These are phyloP conservation scores for Volucella zonaria DNA, from an alignment of 2,888 invertebrate species.

Conservation along the genomic window DNA sequence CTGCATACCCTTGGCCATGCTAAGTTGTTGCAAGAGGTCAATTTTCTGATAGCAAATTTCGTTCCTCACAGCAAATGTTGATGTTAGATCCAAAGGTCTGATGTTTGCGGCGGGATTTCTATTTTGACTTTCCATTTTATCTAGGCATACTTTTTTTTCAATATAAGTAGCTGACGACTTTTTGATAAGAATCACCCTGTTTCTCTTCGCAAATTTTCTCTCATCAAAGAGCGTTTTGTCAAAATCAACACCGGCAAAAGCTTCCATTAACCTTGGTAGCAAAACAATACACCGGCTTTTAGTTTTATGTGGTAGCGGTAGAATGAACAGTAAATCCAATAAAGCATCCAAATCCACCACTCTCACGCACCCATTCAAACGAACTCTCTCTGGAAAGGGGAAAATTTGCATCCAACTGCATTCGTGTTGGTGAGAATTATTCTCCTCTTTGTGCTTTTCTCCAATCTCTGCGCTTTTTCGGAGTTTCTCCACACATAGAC, in stretches of 20 bases:
- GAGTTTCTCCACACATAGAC: slow-evolving; percentile 28
- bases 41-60: no score
- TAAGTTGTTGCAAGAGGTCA: no score
- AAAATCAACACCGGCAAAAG: slow-evolving; percentile 27
- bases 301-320: slow-evolving; percentile 4
- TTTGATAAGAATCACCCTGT: slow-evolving; percentile 17
- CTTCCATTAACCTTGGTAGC: not conserved
- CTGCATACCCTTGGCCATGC: no score
- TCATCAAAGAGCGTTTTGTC: slow-evolving; percentile 21
- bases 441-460: slow-evolving; percentile 24
- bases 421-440: not conserved
- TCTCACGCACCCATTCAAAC: slow-evolving; percentile 9
- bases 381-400: slow-evolving; percentile 17
- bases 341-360: slow-evolving; percentile 33
- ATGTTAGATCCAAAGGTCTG: no score
- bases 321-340: no score
- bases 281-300: slow-evolving; percentile 52
- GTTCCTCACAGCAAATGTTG: no score
- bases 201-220: slow-evolving; percentile 13
- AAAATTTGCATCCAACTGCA: slow-evolving; percentile 25
- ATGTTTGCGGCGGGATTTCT: no score
- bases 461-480: slow-evolving; percentile 50
- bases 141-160: no score
- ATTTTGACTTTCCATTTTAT: not conserved
- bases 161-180: no score